Evolutionary conservation across 1,140 invertebrate genomes (phyloP).

Genomic region (Diorhabda sublineata): DNA sequence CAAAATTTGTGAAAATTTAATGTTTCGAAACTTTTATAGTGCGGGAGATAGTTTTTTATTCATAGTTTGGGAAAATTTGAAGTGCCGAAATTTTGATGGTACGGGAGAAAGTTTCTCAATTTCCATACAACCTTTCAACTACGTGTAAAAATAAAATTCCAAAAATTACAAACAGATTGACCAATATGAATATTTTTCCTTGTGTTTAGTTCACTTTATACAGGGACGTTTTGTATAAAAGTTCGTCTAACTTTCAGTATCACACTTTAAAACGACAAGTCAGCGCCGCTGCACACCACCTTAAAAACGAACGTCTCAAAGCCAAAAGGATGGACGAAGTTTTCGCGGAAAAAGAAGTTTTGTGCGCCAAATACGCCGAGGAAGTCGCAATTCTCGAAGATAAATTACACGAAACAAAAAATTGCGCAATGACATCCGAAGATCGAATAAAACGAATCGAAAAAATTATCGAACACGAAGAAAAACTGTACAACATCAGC

Average conservation of each 20-base stretch:
- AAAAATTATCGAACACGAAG: constrained; percentile 34
- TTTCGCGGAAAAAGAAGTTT: constrained; percentile 28
- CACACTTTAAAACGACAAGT: constrained; percentile 31
- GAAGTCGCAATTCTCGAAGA: constrained; percentile 28
- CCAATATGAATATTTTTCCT: too few relatives aligned
- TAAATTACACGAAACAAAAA: constrained; percentile 32
- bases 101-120: too few relatives aligned
- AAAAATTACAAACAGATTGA: too few relatives aligned
- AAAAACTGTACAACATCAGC: constrained; percentile 30
- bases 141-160: too few relatives aligned
- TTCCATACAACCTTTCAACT: too few relatives aligned
- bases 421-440: constrained; percentile 24
- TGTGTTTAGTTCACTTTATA: too few relatives aligned
- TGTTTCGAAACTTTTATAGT: too few relatives aligned
- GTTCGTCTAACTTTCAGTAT: constrained; percentile 22
- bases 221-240: too few relatives aligned
- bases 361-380: constrained; percentile 25
- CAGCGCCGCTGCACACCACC: constrained; percentile 24
- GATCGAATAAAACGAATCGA: constrained; percentile 36
- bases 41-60: too few relatives aligned
- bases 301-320: constrained; percentile 37
- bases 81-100: too few relatives aligned
- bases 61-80: too few relatives aligned
- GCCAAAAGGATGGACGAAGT: constrained; percentile 25
- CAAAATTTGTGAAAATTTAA: too few relatives aligned